Evolutionary conservation across 2,888 invertebrate genomes (phyloP).

Genomic region (Thelaira solivaga): DNA sequence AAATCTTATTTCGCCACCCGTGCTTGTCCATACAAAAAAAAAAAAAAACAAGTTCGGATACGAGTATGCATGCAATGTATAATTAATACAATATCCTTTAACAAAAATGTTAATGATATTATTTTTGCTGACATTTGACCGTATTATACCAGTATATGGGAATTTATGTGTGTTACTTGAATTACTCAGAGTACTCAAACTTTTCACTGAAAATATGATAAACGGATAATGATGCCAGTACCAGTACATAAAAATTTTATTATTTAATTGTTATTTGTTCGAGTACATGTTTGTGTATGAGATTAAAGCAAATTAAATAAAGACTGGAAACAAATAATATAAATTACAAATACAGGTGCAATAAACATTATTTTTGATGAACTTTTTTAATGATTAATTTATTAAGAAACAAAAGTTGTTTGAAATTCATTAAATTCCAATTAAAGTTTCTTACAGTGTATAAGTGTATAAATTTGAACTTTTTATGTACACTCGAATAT

Average conservation of each 20-base stretch:
- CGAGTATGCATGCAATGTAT: background rate
- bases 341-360: slow-evolving; percentile 34
- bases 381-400: slow-evolving; percentile 33
- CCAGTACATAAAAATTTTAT: background rate
- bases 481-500: too few species aligned
- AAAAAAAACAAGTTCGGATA: too few species aligned
- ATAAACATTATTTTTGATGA: slow-evolving; percentile 5
- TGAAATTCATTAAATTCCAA: background rate
- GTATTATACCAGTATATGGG: background rate
- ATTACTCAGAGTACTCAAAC: background rate
- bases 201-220: background rate
- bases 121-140: background rate
- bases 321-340: slow-evolving; percentile 8
- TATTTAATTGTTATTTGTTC: too few species aligned
- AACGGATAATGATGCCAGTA: background rate
- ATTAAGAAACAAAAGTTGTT: background rate
- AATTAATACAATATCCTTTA: slow-evolving; percentile 37
- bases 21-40: too few species aligned
- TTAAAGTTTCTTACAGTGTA: background rate
- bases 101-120: slow-evolving; percentile 43
- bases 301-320: background rate
- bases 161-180: background rate
- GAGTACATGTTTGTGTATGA: background rate
- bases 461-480: background rate
- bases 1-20: background rate